These are phyloP conservation scores for Diplazon laetatorius DNA, from an alignment of 2,888 invertebrate species.

Conservation along the genomic window DNA sequence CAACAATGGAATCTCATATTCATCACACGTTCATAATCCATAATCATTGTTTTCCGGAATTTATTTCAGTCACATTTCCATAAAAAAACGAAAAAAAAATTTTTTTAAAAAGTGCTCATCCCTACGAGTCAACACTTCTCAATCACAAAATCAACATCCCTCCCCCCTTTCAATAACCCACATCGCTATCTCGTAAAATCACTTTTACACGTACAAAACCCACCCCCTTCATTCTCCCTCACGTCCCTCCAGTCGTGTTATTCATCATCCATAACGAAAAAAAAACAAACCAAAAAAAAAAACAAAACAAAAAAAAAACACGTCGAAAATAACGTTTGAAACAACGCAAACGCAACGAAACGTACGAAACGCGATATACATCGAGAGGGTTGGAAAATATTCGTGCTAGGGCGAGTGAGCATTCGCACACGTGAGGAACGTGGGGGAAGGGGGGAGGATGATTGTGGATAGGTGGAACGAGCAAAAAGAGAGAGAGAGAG, in stretches of 20 bases:
- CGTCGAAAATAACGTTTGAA: slow-evolving; percentile 49
- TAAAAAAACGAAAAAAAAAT: too few species aligned
- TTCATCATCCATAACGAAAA: slow-evolving; percentile 36
- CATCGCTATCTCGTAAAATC: too few species aligned
- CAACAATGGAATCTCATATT: too few species aligned
- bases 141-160: neutral
- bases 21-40: too few species aligned
- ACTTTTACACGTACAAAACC: neutral
- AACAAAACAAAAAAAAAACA: slow-evolving; percentile 28
- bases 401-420: slow-evolving; percentile 48
- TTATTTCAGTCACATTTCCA: too few species aligned
- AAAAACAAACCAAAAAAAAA: slow-evolving; percentile 43
- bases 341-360: slow-evolving; percentile 47
- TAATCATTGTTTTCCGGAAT: too few species aligned
- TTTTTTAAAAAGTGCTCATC: too few species aligned
- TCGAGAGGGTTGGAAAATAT: slow-evolving; percentile 47
- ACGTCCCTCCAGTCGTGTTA: slow-evolving; percentile 8
- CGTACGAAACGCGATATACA: slow-evolving; percentile 42
- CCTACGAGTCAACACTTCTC: neutral
- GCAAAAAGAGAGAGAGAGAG: neutral
- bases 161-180: too few species aligned
- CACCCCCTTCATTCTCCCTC: neutral
- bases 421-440: slow-evolving; percentile 17
- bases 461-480: too few species aligned
- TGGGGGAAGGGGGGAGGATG: neutral